phyloP scores from a whole-genome alignment of 2,888 invertebrate genomes.

The Hyles lineata region DNA sequence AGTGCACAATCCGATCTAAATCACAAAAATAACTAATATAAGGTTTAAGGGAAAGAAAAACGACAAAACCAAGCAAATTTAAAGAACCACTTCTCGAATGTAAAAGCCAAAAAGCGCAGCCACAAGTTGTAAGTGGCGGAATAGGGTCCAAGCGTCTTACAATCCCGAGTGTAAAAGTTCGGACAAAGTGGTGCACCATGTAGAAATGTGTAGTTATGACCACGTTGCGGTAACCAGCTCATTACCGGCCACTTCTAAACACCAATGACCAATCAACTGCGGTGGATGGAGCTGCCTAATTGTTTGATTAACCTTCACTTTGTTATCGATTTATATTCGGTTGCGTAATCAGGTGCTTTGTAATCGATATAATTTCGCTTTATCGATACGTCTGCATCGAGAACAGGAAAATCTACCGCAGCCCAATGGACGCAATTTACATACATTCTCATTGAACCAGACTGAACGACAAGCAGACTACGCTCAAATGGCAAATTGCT shows the following conservation, averaged over 20 bases:
- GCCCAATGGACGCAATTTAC: conserved; percentile 6
- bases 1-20: too few species aligned
- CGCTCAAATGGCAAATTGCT: conserved; percentile 3
- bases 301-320: conserved; percentile 6
- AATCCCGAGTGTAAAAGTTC: conserved; percentile 16
- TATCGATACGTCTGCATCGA: conserved; percentile 6
- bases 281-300: neutral
- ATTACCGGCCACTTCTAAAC: conserved; percentile 3
- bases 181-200: neutral
- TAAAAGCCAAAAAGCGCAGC: conserved; percentile 18
- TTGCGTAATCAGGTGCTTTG: neutral
- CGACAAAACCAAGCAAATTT: conserved; percentile 7
- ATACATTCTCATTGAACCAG: conserved; percentile 6
- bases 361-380: conserved; percentile 9
- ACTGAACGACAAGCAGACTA: conserved; percentile 2
- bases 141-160: conserved; percentile 10
- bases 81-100: conserved; percentile 32
- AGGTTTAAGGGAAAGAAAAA: neutral
- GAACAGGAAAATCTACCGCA: conserved; percentile 1
- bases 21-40: too few species aligned
- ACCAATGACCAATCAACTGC: conserved; percentile 3
- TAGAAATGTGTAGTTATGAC: conserved; percentile 1
- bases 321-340: neutral
- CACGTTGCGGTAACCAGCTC: neutral
- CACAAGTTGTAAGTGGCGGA: conserved; percentile 19